phyloP scores from a whole-genome alignment of 2,888 invertebrate genomes.

The Alitta virens region DNA sequence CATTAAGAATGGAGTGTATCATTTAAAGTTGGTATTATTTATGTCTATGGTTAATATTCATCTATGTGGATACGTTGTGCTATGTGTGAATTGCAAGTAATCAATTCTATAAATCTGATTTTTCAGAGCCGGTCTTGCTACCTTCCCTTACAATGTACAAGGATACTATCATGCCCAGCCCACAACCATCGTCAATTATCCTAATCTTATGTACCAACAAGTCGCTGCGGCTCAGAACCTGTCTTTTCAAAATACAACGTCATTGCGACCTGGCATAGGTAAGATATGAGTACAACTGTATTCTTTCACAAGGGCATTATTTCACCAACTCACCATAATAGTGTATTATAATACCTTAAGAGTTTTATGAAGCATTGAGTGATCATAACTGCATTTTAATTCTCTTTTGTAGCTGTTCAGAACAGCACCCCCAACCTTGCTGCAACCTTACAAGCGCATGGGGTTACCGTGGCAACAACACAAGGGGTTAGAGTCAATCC shows the following conservation, averaged over 20 bases:
- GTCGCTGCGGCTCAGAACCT: neutral
- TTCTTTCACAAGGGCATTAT: neutral
- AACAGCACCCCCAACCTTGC: constrained; percentile 35
- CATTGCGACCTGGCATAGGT: constrained; percentile 26
- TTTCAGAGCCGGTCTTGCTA: neutral
- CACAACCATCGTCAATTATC: neutral
- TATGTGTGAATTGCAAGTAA: no score
- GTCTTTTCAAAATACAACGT: neutral
- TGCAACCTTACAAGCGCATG: constrained; percentile 35
- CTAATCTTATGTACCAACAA: constrained; percentile 1
- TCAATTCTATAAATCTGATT: no score
- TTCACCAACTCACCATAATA: no score
- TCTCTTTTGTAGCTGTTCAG: constrained; percentile 30
- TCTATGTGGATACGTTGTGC: no score
- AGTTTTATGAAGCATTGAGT: no score
- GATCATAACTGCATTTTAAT: no score
- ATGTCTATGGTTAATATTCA: no score
- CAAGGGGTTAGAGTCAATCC: constrained; percentile 26
- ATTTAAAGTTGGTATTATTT: no score
- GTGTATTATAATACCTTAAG: no score
- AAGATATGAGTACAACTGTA: no score
- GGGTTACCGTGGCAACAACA: constrained; percentile 20
- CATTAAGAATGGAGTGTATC: no score
- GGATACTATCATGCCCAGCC: neutral
- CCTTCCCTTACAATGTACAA: neutral